Evolutionary conservation across 23 tunicate genomes (phyloP).

Genomic region (Ascidia mentula): DNA sequence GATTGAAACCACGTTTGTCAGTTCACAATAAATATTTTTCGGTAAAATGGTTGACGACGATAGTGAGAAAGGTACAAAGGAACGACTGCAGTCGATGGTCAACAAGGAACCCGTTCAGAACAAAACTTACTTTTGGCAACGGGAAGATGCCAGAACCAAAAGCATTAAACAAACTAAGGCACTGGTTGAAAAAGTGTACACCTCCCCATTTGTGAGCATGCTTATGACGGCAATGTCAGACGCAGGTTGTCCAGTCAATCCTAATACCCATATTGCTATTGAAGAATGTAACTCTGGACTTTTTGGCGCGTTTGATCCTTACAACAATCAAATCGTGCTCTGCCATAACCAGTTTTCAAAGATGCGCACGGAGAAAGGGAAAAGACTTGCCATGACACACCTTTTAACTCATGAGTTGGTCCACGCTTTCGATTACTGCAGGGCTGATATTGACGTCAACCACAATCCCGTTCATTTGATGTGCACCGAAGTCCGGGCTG

Average conservation of each 20-base stretch:
- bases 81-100: background rate
- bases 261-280: slow-evolving; percentile 47
- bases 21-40: too few species aligned
- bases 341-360: slow-evolving; percentile 56
- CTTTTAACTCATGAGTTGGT: slow-evolving; percentile 75
- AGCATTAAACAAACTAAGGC: background rate
- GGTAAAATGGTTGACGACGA: background rate
- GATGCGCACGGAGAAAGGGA: background rate
- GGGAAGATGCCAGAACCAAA: background rate
- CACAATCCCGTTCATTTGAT: slow-evolving; percentile 64
- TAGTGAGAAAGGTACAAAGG: background rate
- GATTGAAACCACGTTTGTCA: too few species aligned
- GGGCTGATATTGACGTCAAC: slow-evolving; percentile 74
- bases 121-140: background rate
- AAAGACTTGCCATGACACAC: slow-evolving; percentile 8
- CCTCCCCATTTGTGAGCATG: slow-evolving; percentile 53
- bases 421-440: slow-evolving; percentile 90
- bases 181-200: slow-evolving; percentile 17
- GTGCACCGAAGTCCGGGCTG: slow-evolving; percentile 91
- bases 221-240: slow-evolving; percentile 55
- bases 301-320: slow-evolving; percentile 59
- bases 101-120: background rate
- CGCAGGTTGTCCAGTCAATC: slow-evolving; percentile 59
- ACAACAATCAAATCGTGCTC: slow-evolving; percentile 69
- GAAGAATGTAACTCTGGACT: slow-evolving; percentile 48